A percentile compares a stretch with the other conserved stretches of the same genome.
Evolutionary conservation across 37 sponge, comb jelly and placozoan genomes (phyloP).

Genomic region (Axinella damicornis): DNA sequence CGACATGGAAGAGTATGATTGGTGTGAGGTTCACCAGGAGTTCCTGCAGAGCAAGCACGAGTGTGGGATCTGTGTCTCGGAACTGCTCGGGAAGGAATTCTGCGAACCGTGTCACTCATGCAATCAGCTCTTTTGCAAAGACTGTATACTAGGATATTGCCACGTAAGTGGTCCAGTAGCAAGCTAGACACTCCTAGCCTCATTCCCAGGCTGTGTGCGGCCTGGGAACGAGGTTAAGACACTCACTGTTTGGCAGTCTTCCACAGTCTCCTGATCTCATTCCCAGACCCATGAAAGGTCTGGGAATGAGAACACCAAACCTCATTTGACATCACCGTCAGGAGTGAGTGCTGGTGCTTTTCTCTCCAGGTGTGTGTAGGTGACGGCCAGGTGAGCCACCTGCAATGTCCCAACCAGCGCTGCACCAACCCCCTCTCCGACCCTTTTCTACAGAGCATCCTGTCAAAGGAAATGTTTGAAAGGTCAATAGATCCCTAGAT

Average conservation of each 20-base stretch:
- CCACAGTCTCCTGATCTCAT: too few species aligned
- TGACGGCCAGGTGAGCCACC: conserved; percentile 14
- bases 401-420: conserved; percentile 44
- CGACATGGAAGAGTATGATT: conserved; percentile 65
- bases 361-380: conserved; percentile 26
- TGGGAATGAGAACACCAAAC: too few species aligned
- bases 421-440: conserved; percentile 29
- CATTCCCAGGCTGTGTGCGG: too few species aligned
- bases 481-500: conserved; percentile 27
- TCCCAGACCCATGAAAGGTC: too few species aligned
- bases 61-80: conserved; percentile 64
- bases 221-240: too few species aligned
- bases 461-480: conserved; percentile 39
- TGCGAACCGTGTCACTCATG: conserved; percentile 45
- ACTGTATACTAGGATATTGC: conserved; percentile 49
- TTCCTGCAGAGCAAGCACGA: conserved; percentile 47
- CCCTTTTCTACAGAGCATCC: conserved; percentile 13
- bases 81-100: conserved; percentile 34
- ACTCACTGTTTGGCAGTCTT: too few species aligned
- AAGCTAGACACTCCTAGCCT: too few species aligned
- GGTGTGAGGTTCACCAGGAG: conserved; percentile 39
- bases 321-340: too few species aligned
- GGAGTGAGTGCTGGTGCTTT: background rate
- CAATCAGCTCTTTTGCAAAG: conserved; percentile 53
- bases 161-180: conserved; percentile 34